A percentile compares a stretch with the other conserved stretches of the same genome.
Conservation (phyloP, 2,888 invertebrate genomes). For the Leucania comma region DNA sequence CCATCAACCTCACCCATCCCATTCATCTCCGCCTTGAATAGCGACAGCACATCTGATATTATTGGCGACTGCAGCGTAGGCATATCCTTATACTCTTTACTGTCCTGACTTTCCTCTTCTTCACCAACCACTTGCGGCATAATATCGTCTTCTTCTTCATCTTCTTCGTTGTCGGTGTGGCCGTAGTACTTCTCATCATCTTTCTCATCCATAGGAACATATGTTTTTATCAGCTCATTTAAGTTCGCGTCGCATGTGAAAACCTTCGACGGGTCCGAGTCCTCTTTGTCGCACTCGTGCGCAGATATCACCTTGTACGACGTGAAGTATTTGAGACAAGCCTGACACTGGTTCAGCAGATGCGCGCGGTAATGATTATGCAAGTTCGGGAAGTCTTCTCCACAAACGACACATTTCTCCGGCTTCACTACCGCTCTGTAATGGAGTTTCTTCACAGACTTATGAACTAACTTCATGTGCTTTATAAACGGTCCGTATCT, state of each 20-base stretch:
- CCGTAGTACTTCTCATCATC: slow-evolving; percentile 87
- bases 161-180: slow-evolving; percentile 77
- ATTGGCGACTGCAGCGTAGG: slow-evolving; percentile 78
- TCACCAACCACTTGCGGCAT: slow-evolving; percentile 49
- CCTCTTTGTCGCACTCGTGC: slow-evolving; percentile 82
- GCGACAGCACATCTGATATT: slow-evolving; percentile 85
- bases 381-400: slow-evolving; percentile 90
- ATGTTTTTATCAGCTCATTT: slow-evolving; percentile 78
- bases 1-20: slow-evolving; percentile 59
- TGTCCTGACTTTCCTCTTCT: slow-evolving; percentile 61
- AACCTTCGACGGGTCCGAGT: slow-evolving; percentile 82
- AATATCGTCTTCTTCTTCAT: slow-evolving; percentile 71
- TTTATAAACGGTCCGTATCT: slow-evolving; percentile 86
- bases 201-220: slow-evolving; percentile 82
- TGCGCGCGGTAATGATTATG: slow-evolving; percentile 92
- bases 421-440: slow-evolving; percentile 84
- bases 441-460: slow-evolving; percentile 82
- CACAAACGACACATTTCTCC: slow-evolving; percentile 91
- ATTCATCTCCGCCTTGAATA: slow-evolving; percentile 75
- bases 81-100: slow-evolving; percentile 45
- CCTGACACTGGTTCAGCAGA: slow-evolving; percentile 89
- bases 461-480: slow-evolving; percentile 84
- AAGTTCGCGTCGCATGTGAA: slow-evolving; percentile 82
- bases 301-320: slow-evolving; percentile 79
- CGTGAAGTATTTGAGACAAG: slow-evolving; percentile 85